Percentiles rank a stretch among this genome's conserved stretches.
Evolutionary conservation across 2,888 invertebrate genomes (phyloP).

Genomic region (Drosophila maculinotata): DNA sequence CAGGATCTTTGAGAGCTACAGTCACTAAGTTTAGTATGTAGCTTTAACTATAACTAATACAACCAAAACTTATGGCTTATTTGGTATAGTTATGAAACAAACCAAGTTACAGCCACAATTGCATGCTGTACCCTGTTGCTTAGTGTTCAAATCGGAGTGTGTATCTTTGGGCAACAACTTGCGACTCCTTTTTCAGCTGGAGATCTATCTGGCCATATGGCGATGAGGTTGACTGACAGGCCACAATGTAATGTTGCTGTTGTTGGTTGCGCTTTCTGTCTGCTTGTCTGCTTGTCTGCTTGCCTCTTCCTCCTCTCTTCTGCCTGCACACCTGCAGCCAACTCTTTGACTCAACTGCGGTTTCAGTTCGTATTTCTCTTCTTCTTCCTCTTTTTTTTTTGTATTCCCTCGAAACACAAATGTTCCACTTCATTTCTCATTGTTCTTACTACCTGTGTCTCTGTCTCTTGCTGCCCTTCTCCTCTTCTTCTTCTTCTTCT

Average conservation of each 20-base stretch:
- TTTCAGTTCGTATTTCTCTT: conserved; percentile 20
- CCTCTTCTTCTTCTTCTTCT: neutral
- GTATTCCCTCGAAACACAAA: neutral
- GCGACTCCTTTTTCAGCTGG: conserved; percentile 36
- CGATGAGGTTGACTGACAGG: conserved; percentile 65
- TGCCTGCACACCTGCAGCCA: conserved; percentile 33
- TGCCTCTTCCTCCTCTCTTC: neutral
- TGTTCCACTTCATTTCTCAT: conserved; percentile 63
- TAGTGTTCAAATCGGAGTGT: conserved; percentile 29
- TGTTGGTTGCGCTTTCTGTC: conserved; percentile 14
- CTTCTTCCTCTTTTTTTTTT: neutral
- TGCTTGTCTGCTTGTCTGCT: conserved; percentile 1
- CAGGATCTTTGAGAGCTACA: no score
- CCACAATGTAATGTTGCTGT: conserved; percentile 41
- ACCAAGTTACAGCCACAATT: no score
- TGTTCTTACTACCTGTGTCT: conserved; percentile 54
- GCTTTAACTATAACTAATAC: no score
- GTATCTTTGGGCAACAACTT: conserved; percentile 4
- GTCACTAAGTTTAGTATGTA: no score
- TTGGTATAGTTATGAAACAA: no score
- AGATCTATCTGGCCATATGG: conserved; percentile 42
- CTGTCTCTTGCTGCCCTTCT: no score
- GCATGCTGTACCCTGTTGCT: conserved; percentile 4
- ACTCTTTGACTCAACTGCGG: conserved; percentile 41
- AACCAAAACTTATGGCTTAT: no score